Base-by-base conservation (phyloP, 35 echinoderm and acorn worm species). In the Heliocidaris erythrogramma region DNA sequence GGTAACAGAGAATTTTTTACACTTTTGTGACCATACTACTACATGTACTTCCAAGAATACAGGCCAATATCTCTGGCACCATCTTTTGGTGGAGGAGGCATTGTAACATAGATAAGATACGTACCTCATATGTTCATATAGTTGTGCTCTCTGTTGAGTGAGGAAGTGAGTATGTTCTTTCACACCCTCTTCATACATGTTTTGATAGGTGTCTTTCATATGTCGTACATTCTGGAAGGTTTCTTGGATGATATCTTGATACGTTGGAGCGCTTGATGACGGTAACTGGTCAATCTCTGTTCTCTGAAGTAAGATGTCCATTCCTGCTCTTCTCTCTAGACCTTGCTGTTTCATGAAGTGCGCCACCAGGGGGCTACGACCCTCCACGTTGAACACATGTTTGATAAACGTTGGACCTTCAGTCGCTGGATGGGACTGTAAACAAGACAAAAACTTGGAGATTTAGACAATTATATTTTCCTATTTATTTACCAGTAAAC, bases 201-300 rank as follows among this genome's bases (percentile, higher is more conserved):
- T 30, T 49, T 99, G 53, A 69, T 97, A 99, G 21, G 85, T 95
- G 24, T 99, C 96, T 71, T 99, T 97, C 24, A 97, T 30, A 17
- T 94, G 94, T 9, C 95, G 59, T 5, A 99, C 94, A 17, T 95
- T 95, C 49, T 97, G 97, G 94, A 97, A 97, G 10, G 98, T 88
- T 11, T 99, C 98, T 49, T 97, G 96, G 53, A 99, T 99, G 59
- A 99, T 86, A 30, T 99, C 97, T 11, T 95, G 96, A 95, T 99
- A 99, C 3, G 98, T 99, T 50, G 95, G 94, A 8, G 96, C 96
- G 88, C 95, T 96, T 32, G 95, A 90, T 48, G 98, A 95, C 69
- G 98, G 98, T 56, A 97, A 97, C 84, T 94, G 95, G 48, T 97
- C 95, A 48, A 99, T 97, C 90, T 99, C 98, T 94, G 98, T 97